Evolutionary conservation across 2,113 vertebrate species (phyloP).

Genomic region (Atlantisia rogersi): DNA sequence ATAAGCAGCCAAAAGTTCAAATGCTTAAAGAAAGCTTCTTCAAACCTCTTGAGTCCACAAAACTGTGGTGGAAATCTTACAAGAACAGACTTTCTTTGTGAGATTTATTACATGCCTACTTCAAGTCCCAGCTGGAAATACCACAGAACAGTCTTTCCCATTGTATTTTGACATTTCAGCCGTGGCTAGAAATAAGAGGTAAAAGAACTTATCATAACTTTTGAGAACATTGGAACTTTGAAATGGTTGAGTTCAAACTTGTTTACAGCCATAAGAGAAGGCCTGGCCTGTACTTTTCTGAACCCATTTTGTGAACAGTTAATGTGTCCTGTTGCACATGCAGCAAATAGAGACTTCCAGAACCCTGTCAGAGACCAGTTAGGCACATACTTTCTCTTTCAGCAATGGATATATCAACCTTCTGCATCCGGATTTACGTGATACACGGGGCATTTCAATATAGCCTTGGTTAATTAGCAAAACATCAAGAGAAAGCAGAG

Average conservation of each 20-base stretch:
- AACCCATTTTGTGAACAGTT: not conserved
- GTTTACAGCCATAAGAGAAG: not conserved
- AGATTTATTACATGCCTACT: slow-evolving; percentile 68
- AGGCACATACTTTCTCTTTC: not conserved
- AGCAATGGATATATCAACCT: not conserved
- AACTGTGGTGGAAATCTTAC: slow-evolving; percentile 58
- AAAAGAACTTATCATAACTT: slow-evolving; percentile 53
- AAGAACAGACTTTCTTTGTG: slow-evolving; percentile 69
- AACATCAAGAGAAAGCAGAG: not conserved
- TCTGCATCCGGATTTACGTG: not conserved
- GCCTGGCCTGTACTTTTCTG: not conserved
- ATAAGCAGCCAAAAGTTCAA: slow-evolving; percentile 60
- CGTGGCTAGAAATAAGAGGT: slow-evolving; percentile 32
- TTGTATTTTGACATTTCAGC: slow-evolving; percentile 61
- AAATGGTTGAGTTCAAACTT: slow-evolving; percentile 42
- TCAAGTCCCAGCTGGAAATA: slow-evolving; percentile 61
- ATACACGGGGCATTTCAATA: not conserved
- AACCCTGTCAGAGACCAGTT: not conserved
- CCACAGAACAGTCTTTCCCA: slow-evolving; percentile 58
- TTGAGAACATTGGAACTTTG: slow-evolving; percentile 20
- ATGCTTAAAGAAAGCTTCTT: slow-evolving; percentile 41
- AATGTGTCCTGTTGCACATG: not conserved
- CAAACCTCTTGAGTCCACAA: slow-evolving; percentile 37
- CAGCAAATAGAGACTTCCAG: not conserved
- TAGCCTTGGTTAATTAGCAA: not conserved